phyloP scores from a whole-genome alignment of 2,888 invertebrate genomes.

The Ophion ellenae region DNA sequence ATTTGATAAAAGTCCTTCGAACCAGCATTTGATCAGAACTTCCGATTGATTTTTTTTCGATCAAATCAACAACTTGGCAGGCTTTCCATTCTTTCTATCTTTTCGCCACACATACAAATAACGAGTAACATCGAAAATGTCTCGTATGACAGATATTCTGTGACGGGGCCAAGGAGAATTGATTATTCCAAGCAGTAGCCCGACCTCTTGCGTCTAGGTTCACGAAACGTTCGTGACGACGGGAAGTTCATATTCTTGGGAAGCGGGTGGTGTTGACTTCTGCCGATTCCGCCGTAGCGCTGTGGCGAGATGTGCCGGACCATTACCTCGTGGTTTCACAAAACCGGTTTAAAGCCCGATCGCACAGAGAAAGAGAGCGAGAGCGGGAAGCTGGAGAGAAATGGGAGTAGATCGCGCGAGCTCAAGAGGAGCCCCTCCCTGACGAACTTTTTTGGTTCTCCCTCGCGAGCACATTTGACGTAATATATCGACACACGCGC shows the following conservation, averaged over 20 bases:
- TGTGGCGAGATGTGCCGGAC: slow-evolving; percentile 59
- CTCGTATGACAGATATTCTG: too few relatives aligned
- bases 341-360: slow-evolving; percentile 73
- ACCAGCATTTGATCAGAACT: too few relatives aligned
- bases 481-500: slow-evolving; percentile 63
- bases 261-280: slow-evolving; percentile 57
- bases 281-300: slow-evolving; percentile 56
- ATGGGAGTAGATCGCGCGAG: slow-evolving; percentile 52
- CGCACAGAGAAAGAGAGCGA: slow-evolving; percentile 48
- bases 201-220: slow-evolving; percentile 67
- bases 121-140: too few relatives aligned
- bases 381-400: slow-evolving; percentile 42
- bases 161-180: too few relatives aligned
- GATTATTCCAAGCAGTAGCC: not conserved
- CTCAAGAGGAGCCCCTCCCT: slow-evolving; percentile 21
- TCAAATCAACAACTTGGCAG: too few relatives aligned
- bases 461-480: slow-evolving; percentile 48
- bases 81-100: too few relatives aligned
- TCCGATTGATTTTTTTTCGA: too few relatives aligned
- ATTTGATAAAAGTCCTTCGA: too few relatives aligned
- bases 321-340: slow-evolving; percentile 75
- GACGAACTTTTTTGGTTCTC: slow-evolving; percentile 34
- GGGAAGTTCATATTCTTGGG: slow-evolving; percentile 66
- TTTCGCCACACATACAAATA: too few relatives aligned
- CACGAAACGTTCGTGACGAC: slow-evolving; percentile 66